Evolutionary conservation across 2,113 vertebrate genomes (phyloP).

Genomic region (Cephalopterus ornatus): DNA sequence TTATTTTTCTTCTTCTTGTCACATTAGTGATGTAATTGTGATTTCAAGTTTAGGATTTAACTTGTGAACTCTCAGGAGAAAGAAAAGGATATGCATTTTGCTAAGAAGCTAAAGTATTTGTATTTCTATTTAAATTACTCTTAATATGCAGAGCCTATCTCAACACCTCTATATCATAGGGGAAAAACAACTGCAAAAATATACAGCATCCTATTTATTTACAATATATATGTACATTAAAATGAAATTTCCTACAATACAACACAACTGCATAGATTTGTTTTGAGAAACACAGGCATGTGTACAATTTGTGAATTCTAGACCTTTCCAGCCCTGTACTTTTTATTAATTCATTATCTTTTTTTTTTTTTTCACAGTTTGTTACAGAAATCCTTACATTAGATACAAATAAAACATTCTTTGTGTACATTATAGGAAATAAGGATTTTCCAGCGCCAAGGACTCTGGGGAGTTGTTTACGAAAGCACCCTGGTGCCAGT

Average conservation of each 20-base stretch:
- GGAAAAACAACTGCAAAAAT: conserved; percentile 81
- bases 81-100: conserved; percentile 48
- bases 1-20: not conserved
- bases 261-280: conserved; percentile 79
- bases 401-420: conserved; percentile 62
- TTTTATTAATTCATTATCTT: conserved; percentile 38
- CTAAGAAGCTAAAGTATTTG: conserved; percentile 60
- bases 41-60: conserved; percentile 2
- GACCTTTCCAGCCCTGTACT: conserved; percentile 39
- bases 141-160: conserved; percentile 63
- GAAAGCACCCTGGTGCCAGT: not conserved
- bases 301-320: conserved; percentile 36
- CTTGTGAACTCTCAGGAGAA: conserved; percentile 2
- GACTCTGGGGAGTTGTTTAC: not conserved
- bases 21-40: conserved; percentile 20
- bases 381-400: conserved; percentile 58
- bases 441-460: conserved; percentile 22
- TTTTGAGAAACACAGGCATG: conserved; percentile 67
- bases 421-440: conserved; percentile 33
- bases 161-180: conserved; percentile 64
- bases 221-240: conserved; percentile 76
- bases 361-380: conserved; percentile 51
- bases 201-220: conserved; percentile 83
- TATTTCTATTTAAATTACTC: conserved; percentile 55
- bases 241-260: conserved; percentile 71